Conservation (phyloP, 2,113 vertebrate genomes). For the Chamaea fasciata region DNA sequence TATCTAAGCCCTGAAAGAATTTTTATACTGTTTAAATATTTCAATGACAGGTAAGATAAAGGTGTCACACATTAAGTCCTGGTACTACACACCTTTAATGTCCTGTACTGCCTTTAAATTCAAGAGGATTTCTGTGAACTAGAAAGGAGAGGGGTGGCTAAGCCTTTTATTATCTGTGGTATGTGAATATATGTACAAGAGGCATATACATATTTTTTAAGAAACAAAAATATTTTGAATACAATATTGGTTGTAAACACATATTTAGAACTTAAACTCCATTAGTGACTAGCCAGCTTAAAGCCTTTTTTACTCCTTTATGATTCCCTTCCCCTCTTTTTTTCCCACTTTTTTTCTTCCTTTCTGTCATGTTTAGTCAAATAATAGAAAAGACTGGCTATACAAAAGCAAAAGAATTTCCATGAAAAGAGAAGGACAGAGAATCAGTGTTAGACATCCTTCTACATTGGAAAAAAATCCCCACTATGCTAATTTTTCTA, state of each 20-base stretch:
- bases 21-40: not conserved
- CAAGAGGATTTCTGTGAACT: not conserved
- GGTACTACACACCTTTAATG: accelerated
- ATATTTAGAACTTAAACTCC: not conserved
- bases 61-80: not conserved
- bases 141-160: accelerated
- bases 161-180: not conserved
- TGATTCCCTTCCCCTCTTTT: accelerated
- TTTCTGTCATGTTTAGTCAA: not conserved
- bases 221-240: not conserved
- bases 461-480: accelerated
- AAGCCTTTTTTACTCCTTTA: not conserved
- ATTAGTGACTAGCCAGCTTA: not conserved
- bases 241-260: not conserved
- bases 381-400: not conserved
- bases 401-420: not conserved
- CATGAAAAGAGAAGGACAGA: not conserved
- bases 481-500: not conserved
- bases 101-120: not conserved
- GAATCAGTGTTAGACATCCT: not conserved
- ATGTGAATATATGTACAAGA: not conserved
- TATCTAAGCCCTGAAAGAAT: not conserved
- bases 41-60: not conserved
- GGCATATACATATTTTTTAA: not conserved
- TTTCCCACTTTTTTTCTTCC: accelerated